Conservation (phyloP, 2,888 invertebrate genomes). For the Balanococcus diminutus region DNA sequence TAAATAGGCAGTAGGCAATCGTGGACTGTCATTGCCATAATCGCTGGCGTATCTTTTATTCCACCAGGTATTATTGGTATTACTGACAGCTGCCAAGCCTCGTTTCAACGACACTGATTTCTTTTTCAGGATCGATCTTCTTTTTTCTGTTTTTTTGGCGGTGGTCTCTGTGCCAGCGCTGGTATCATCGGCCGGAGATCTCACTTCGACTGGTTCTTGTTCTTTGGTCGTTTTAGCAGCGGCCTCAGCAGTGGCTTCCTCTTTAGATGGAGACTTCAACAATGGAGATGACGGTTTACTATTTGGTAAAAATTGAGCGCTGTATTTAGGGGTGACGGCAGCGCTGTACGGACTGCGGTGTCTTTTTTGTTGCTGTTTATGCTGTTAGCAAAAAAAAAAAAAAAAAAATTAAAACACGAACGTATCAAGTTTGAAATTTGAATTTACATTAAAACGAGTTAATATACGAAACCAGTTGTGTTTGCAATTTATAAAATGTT, state of each 20-base stretch:
- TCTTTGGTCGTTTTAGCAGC: background rate
- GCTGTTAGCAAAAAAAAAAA: no score
- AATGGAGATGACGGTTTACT: conserved; percentile 27
- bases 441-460: background rate
- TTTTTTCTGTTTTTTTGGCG: conserved; percentile 36
- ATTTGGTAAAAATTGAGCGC: conserved; percentile 47
- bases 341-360: conserved; percentile 27
- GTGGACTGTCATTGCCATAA: conserved; percentile 55
- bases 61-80: conserved; percentile 56
- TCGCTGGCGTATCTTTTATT: conserved; percentile 55
- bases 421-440: background rate
- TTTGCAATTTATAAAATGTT: background rate
- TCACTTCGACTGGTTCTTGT: conserved; percentile 21
- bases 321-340: conserved; percentile 30
- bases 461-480: no score
- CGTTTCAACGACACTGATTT: conserved; percentile 52
- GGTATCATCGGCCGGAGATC: background rate
- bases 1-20: conserved; percentile 70
- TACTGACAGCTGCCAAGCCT: conserved; percentile 46
- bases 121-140: conserved; percentile 53
- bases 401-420: background rate
- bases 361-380: conserved; percentile 43
- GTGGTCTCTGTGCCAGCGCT: background rate
- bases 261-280: background rate
- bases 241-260: background rate